Evolutionary conservation across 2,113 vertebrate species (phyloP), one percentile per base, ranked within the genome.

Genomic region (Silurus glanis): DNA sequence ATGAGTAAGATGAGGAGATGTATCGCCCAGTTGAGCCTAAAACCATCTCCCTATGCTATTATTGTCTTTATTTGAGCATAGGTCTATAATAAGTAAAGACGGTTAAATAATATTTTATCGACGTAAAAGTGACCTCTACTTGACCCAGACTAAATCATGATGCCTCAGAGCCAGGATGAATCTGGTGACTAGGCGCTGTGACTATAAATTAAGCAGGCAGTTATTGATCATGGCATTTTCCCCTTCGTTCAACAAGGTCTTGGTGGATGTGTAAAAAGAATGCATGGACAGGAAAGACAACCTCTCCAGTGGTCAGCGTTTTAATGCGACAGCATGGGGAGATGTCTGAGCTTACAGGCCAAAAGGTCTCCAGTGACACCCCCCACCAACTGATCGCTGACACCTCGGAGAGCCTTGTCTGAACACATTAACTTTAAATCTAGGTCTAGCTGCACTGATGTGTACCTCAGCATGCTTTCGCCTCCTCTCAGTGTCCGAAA

Each of bases 141-240:
- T 83, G 90, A 93, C 91, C 95, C 84, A 74, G 78, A 47, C 85
- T 95, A 94, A 95, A 94, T 95, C 93, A 94, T 85, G 90, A 76
- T 89, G 91, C 92, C 91, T 88, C 59, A 28, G 72, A 89, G 91
- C 90, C 90, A 87, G 85, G 89, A 91, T 87, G 89, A 82, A 83
- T 91, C 88, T 90, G 85, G 92, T 92, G 87, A 90, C 90, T 90
- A 87, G 89, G 84, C 89, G 80, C 10, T 49, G 84, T 16, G 55
- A 91, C 93, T 90, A 94, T 95, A 95, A 95, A 95, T 93, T 92
- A 94, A 93, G 82, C 85, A 93, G 94, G 91, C 94, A 91, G 91
- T 45, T 95, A 95, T 96, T 94, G 95, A 96, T 95, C 90, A 10
- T 51, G 47, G 84, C 88, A 80, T 91, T 90, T 37, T 92, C 86